phyloP scores from a whole-genome alignment of 2,797 vertebrate species.

The Pangasius sanitwongsei region DNA sequence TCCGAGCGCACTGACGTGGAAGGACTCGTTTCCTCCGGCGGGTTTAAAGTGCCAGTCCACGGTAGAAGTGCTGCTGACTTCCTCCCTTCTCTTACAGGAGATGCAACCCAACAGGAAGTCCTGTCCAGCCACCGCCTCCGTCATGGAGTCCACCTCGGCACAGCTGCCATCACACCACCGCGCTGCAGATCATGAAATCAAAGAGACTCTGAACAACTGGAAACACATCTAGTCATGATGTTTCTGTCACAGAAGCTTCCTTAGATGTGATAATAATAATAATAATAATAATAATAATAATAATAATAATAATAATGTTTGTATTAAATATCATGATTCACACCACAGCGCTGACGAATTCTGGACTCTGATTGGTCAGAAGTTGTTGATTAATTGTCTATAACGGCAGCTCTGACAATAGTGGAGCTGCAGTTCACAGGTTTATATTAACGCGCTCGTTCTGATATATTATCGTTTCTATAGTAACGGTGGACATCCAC shows the following conservation, averaged over 20 bases:
- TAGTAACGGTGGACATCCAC: neutral
- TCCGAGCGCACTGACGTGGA: slow-evolving; percentile 65
- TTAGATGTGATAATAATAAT: neutral
- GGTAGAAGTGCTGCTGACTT: slow-evolving; percentile 74
- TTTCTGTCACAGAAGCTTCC: neutral
- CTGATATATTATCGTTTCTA: neutral
- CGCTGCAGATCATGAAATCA: slow-evolving; percentile 59
- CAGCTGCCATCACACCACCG: slow-evolving; percentile 76
- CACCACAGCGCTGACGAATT: neutral
- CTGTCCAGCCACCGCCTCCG: slow-evolving; percentile 79
- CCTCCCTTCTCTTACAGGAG: slow-evolving; percentile 87
- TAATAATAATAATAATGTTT: neutral
- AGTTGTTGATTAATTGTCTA: neutral
- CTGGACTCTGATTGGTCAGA: neutral
- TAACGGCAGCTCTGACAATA: neutral
- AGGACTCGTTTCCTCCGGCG: slow-evolving; percentile 70
- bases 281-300: neutral
- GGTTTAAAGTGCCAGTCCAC: slow-evolving; percentile 85
- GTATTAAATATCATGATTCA: neutral
- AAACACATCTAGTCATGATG: neutral
- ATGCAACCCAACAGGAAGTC: slow-evolving; percentile 86
- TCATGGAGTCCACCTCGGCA: slow-evolving; percentile 87
- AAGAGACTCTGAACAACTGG: neutral
- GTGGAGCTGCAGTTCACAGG: neutral
- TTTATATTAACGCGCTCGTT: neutral